Evolutionary conservation across 2,113 vertebrate genomes (phyloP).

Genomic region (Psittacus erithacus): DNA sequence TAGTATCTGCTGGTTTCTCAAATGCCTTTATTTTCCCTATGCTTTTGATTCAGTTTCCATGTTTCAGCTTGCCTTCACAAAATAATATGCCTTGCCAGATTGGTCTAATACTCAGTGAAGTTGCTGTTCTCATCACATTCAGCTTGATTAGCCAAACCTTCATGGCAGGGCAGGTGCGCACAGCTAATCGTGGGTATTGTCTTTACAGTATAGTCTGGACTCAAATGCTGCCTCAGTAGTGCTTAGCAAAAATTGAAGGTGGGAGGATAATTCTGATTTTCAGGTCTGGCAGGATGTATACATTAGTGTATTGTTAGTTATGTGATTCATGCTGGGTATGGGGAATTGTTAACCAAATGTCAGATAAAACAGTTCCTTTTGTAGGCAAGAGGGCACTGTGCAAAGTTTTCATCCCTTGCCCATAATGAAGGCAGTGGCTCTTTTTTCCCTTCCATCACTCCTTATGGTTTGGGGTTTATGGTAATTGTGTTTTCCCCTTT

Average conservation of each 20-base stretch:
- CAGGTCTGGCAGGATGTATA: not conserved
- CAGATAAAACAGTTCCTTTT: not conserved
- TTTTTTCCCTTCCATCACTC: not conserved
- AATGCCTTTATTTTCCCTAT: not conserved
- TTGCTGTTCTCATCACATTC: fast-evolving
- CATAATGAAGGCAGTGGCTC: not conserved
- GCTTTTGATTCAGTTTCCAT: not conserved
- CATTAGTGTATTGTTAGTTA: not conserved
- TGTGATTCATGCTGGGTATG: not conserved
- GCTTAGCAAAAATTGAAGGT: not conserved
- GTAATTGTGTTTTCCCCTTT: not conserved
- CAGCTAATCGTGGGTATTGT: not conserved
- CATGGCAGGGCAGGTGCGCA: not conserved
- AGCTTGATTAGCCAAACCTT: not conserved
- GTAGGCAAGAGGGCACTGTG: not conserved
- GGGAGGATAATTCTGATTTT: not conserved
- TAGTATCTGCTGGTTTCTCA: not conserved
- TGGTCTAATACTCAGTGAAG: not conserved
- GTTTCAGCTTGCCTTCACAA: not conserved
- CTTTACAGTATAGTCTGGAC: not conserved
- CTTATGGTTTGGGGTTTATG: not conserved
- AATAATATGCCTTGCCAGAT: not conserved
- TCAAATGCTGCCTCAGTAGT: not conserved
- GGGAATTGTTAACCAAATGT: not conserved
- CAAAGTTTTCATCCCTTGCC: not conserved